Conservation (phyloP, 2,888 invertebrate species). For the Lasioglossum zephyrum region DNA sequence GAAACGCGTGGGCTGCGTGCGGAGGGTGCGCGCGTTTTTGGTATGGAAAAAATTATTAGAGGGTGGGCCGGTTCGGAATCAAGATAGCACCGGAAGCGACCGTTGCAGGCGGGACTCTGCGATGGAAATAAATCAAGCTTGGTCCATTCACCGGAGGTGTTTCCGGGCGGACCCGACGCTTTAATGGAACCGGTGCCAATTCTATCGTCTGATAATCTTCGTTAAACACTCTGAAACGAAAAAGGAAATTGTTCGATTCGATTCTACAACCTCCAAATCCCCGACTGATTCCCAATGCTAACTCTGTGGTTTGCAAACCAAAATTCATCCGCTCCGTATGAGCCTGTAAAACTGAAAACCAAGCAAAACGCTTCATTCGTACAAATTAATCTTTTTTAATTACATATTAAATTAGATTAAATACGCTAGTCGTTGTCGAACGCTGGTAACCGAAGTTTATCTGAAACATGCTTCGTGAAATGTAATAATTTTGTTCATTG, state of each 20-base stretch:
- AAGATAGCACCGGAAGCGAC: constrained; percentile 69
- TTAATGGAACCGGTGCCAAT: constrained; percentile 58
- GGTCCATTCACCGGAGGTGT: constrained; percentile 49
- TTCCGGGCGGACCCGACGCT: constrained; percentile 36
- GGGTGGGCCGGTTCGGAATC: constrained; percentile 59
- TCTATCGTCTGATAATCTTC: constrained; percentile 48
- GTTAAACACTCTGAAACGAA: constrained; percentile 63
- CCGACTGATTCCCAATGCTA: too few relatives aligned
- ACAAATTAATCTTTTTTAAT: background rate
- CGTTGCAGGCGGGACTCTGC: constrained; percentile 60
- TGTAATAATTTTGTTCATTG: background rate
- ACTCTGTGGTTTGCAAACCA: background rate
- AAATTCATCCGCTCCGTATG: background rate
- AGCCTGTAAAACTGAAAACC: background rate
- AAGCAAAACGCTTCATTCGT: background rate
- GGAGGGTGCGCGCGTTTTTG: constrained; percentile 36
- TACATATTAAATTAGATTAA: background rate
- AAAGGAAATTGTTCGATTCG: constrained; percentile 8
- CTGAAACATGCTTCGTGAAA: background rate
- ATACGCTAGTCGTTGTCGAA: background rate
- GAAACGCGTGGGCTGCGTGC: constrained; percentile 41
- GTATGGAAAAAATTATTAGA: constrained; percentile 53
- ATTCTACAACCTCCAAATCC: background rate
- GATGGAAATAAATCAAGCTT: constrained; percentile 69
- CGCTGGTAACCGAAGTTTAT: background rate